Evolutionary conservation across 2,888 invertebrate genomes (phyloP).

Genomic region (Branchipolynoe longqiensis): DNA sequence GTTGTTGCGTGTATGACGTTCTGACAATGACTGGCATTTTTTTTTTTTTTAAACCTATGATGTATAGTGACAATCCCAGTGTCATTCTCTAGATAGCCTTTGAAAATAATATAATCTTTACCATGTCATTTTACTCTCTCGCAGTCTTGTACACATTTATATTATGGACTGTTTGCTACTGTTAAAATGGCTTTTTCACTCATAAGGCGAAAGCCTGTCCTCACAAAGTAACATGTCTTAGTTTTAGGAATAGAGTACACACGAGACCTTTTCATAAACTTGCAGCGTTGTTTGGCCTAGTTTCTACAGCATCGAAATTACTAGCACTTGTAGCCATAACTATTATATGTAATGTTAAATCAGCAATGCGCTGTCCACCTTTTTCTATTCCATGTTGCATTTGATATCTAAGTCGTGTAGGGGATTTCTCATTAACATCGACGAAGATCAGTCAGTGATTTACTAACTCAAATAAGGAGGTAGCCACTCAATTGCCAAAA

Average conservation of each 20-base stretch:
- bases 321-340: conserved; percentile 27
- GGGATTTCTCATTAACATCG: conserved; percentile 14
- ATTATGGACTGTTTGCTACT: not conserved
- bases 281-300: conserved; percentile 18
- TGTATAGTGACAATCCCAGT: conserved; percentile 4
- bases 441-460: not conserved
- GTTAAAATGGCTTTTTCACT: conserved; percentile 29
- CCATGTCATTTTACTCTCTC: conserved; percentile 17
- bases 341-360: conserved; percentile 1
- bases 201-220: conserved; percentile 20
- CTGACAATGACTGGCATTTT: not conserved
- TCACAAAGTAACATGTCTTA: not conserved
- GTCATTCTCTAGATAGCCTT: conserved; percentile 10
- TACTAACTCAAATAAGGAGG: conserved; percentile 22
- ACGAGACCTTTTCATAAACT: not conserved
- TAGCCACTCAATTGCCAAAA: conserved; percentile 51
- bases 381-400: not conserved
- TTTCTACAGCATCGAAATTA: conserved; percentile 22
- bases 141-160: conserved; percentile 21
- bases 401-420: not conserved
- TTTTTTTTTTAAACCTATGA: conserved; percentile 12
- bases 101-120: conserved; percentile 14
- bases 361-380: not conserved
- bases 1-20: not conserved
- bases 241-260: conserved; percentile 32